Evolutionary conservation across 2,797 vertebrate genomes (phyloP).

Genomic region (Chelmon rostratus): DNA sequence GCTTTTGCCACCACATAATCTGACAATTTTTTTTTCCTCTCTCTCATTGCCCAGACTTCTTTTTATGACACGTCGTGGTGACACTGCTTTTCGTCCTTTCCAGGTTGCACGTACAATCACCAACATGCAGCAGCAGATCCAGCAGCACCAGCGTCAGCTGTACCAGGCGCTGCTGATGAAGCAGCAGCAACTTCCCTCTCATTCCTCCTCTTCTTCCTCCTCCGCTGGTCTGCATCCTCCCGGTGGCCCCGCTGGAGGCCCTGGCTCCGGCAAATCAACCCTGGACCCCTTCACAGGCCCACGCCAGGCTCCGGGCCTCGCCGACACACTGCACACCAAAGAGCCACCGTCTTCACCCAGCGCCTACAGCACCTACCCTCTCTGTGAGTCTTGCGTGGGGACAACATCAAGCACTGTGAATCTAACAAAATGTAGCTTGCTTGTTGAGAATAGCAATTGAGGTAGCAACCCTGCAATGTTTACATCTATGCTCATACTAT

Average conservation of each 20-base stretch:
- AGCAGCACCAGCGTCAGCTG: conserved; percentile 99
- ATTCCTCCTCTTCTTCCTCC: conserved; percentile 82
- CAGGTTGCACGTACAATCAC: conserved; percentile 99
- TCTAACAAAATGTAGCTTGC: neutral
- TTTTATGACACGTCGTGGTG: neutral
- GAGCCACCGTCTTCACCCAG: conserved; percentile 95
- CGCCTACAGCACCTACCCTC: conserved; percentile 94
- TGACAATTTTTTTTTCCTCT: neutral
- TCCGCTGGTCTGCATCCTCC: conserved; percentile 91
- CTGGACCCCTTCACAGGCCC: conserved; percentile 94
- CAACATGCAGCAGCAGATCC: conserved; percentile 99
- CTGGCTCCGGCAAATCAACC: conserved; percentile 93
- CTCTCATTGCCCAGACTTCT: neutral
- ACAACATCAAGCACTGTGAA: neutral
- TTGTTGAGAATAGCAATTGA: neutral
- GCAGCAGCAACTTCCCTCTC: conserved; percentile 91
- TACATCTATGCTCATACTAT: neutral
- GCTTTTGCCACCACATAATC: neutral
- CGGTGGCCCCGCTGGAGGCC: conserved; percentile 79
- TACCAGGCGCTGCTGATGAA: conserved; percentile 99
- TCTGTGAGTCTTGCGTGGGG: conserved; percentile 87
- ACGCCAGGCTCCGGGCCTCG: conserved; percentile 91
- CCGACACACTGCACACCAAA: conserved; percentile 98
- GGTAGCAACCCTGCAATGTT: neutral
- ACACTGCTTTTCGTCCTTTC: conserved; percentile 2